Evolutionary conservation across 2,797 vertebrate species (phyloP).

Genomic region (Pseudomugil gertrudae): DNA sequence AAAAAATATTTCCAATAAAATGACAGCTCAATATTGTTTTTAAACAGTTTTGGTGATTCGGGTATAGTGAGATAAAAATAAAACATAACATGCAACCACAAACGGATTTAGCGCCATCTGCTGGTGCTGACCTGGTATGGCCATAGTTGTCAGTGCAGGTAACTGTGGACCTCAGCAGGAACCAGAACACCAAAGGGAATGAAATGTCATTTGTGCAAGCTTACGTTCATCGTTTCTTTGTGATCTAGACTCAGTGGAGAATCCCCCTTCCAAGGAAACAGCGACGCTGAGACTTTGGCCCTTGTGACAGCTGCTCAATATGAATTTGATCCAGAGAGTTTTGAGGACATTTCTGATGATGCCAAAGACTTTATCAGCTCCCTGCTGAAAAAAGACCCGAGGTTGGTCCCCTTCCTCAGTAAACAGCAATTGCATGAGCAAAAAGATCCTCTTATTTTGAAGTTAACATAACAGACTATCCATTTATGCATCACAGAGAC

Average conservation of each 20-base stretch:
- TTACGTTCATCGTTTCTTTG: not conserved
- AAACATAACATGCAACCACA: not conserved
- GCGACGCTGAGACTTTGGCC: conserved; percentile 82
- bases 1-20: no score
- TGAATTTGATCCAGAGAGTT: conserved; percentile 85
- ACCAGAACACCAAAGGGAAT: not conserved
- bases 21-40: no score
- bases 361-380: conserved; percentile 88
- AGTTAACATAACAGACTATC: no score
- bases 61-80: not conserved
- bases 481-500: not conserved
- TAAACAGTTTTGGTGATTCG: not conserved
- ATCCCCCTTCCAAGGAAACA: conserved; percentile 89
- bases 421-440: not conserved
- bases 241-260: conserved; percentile 87
- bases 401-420: conserved; percentile 63
- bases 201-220: not conserved
- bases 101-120: conserved; percentile 44
- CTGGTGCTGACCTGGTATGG: conserved; percentile 9
- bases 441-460: not conserved
- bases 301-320: conserved; percentile 83
- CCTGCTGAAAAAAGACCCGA: conserved; percentile 83
- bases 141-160: not conserved
- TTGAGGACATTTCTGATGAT: conserved; percentile 85
- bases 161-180: not conserved